Percentiles rank a stretch among this genome's conserved stretches.
phyloP scores from a whole-genome alignment of 2,888 invertebrate species.

The Ophioninae sp. region DNA sequence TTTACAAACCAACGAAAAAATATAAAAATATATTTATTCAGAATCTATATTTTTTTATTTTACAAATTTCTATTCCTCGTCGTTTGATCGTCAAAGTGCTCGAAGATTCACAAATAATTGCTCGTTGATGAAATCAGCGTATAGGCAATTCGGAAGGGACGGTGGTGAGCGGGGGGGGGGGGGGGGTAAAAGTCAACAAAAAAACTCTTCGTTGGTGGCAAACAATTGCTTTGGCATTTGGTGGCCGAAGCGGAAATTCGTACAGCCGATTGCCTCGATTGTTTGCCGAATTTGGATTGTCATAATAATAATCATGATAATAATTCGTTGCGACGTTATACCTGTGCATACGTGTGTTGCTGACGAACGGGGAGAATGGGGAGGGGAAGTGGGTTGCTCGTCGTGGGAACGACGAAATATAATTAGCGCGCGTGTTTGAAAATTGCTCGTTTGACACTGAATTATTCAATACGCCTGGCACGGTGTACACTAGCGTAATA shows the following conservation, averaged over 20 bases:
- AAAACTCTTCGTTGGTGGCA: neutral
- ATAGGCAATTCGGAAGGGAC: too few species aligned
- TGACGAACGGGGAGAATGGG: too few species aligned
- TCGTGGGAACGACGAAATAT: constrained; percentile 15
- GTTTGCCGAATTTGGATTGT: neutral
- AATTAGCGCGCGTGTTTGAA: constrained; percentile 12
- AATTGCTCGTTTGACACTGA: constrained; percentile 52
- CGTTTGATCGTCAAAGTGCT: neutral
- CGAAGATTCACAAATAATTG: neutral
- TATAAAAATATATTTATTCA: too few species aligned
- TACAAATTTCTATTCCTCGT: neutral
- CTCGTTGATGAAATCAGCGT: neutral
- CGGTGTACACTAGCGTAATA: constrained; percentile 18
- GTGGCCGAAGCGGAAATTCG: neutral
- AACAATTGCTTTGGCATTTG: neutral
- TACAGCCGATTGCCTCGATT: neutral
- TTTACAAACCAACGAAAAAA: neutral
- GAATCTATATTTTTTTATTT: too few species aligned
- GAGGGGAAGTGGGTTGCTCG: too few species aligned
- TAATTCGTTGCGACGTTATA: too few species aligned
- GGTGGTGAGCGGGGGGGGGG: too few species aligned
- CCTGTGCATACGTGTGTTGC: too few species aligned
- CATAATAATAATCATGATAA: too few species aligned
- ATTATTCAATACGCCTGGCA: constrained; percentile 49
- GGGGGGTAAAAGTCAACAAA: neutral